A percentile compares a stretch with the other conserved stretches of the same genome.
Evolutionary conservation across 2,797 vertebrate genomes (phyloP).

Genomic region (Pseudochirops cupreus): DNA sequence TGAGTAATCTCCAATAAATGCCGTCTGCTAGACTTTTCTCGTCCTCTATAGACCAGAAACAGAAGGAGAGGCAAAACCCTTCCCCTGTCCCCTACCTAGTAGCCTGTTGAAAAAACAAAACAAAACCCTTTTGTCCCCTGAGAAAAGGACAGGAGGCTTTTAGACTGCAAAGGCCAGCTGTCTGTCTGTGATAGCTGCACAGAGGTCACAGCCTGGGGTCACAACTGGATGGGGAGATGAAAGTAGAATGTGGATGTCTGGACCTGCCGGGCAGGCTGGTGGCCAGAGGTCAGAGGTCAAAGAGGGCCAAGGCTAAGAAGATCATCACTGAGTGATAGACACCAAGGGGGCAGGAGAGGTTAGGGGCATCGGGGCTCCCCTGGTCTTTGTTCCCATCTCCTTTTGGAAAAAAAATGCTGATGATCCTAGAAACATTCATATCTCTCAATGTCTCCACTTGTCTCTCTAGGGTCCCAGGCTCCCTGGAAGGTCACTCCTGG

Average conservation of each 20-base stretch:
- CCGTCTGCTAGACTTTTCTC: neutral
- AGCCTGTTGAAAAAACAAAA: neutral
- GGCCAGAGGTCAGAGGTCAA: neutral
- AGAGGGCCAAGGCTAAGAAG: neutral
- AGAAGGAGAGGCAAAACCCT: neutral
- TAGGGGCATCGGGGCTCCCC: neutral
- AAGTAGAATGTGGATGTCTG: neutral
- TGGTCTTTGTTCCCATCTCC: neutral
- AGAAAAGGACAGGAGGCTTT: no score
- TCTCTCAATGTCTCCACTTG: neutral
- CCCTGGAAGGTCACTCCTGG: neutral
- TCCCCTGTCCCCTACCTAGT: neutral
- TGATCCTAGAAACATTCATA: neutral
- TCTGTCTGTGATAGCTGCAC: neutral
- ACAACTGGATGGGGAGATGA: neutral
- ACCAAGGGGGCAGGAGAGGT: neutral
- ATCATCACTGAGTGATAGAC: neutral
- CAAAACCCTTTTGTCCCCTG: neutral
- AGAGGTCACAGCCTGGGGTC: neutral
- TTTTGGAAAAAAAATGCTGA: neutral
- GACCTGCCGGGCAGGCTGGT: neutral
- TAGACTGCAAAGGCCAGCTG: neutral
- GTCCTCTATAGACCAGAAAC: neutral
- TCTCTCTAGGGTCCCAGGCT: neutral
- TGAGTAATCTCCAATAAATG: neutral